Base-by-base conservation (phyloP, 2,797 vertebrate species). In the Tolypeutes matacus region DNA sequence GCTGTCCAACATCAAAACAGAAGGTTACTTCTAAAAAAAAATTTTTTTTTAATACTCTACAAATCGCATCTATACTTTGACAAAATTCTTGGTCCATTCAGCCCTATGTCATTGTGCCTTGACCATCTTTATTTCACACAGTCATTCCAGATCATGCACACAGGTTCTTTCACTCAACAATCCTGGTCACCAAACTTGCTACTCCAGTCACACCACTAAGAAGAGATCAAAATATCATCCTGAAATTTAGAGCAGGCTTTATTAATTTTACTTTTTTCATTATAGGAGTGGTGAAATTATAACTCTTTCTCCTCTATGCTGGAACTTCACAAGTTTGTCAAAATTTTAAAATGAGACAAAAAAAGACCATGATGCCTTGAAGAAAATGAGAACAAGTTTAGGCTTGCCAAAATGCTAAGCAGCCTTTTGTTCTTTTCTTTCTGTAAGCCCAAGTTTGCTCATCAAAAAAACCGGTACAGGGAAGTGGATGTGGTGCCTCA, bases 231-330 rank as follows among this genome's bases (percentile, higher is more conserved):
- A 46, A 46, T 46, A 46, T 13, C 12, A 70, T 58, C 39, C 60
- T 94, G 42, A 60, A 92, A 84, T 46, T 70, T 42, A 72, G 29
- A 82, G 25, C 3, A 93, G 81, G 51, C 29, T 84, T 87, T 87
- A 73, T 67, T 65, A 73, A 20, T 64, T 31, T 29, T 64, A 29
- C 62, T 64, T 42, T 12, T 51, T 2, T 11, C 46, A 25, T 10
- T 9, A 21, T 17, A 85, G 29, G 49, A 89, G 29, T 46, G 58
- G 64, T 77, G 64, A 65, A 82, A 93, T 81, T 21, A 86, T 20
- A 77, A 25, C 23, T 76, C 25, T 64, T 51, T 27, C 46, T 34
- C 21, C 84, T 73, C 7, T 42, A 64, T 29, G 25, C 51, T 78
- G 25, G 60, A 76, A 49, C n/a, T 89, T 80, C 67, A 86, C 56